Evolutionary conservation across 2,797 vertebrate genomes (phyloP).

Genomic region (Xenentodon cancila): DNA sequence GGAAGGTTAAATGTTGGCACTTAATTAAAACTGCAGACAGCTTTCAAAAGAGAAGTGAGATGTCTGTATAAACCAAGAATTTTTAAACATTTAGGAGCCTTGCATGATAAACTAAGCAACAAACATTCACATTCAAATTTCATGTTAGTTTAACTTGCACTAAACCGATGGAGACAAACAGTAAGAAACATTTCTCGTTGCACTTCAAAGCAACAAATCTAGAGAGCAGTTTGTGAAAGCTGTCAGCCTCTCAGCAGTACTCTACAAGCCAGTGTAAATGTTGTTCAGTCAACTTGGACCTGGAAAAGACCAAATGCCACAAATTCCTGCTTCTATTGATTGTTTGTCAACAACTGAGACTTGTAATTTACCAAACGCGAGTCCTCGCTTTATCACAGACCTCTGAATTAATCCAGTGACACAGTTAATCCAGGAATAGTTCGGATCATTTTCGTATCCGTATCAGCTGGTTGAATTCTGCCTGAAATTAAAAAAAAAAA

Average conservation of each 20-base stretch:
- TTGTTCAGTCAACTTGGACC: constrained; percentile 49
- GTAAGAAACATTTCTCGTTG: constrained; percentile 5
- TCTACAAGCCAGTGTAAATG: constrained; percentile 37
- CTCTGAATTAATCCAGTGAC: constrained; percentile 42
- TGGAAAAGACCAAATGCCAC: constrained; percentile 57
- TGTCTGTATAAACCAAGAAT: too few relatives aligned
- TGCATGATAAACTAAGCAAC: too few relatives aligned
- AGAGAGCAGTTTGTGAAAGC: constrained; percentile 11
- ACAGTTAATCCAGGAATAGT: constrained; percentile 9
- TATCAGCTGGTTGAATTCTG: constrained; percentile 1
- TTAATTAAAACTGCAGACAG: too few relatives aligned
- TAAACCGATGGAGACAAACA: too few relatives aligned
- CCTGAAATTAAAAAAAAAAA: constrained; percentile 5
- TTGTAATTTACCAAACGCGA: constrained; percentile 66
- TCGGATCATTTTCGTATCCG: constrained; percentile 2
- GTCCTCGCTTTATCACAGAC: constrained; percentile 45
- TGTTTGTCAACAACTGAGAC: constrained; percentile 43
- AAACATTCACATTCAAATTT: too few relatives aligned
- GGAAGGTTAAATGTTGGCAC: too few relatives aligned
- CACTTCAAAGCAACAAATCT: constrained; percentile 36
- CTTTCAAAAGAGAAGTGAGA: too few relatives aligned
- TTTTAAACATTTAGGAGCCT: too few relatives aligned
- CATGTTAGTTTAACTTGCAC: too few relatives aligned
- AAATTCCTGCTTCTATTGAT: constrained; percentile 52
- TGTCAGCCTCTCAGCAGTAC: background rate